phyloP scores from a whole-genome alignment of 1,140 invertebrate species.

The Rhyzopertha dominica region DNA sequence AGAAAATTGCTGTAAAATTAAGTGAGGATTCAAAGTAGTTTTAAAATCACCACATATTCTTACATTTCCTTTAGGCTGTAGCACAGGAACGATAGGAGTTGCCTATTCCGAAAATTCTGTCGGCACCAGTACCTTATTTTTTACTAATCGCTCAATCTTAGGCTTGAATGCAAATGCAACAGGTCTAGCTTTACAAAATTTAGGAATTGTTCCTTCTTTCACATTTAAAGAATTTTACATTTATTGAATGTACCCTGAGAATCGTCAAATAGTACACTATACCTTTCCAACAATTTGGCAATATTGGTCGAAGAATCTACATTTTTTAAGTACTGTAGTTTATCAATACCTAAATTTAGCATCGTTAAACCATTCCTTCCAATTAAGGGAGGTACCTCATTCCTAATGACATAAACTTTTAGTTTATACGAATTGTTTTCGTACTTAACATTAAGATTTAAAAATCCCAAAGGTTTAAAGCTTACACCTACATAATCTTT shows the following conservation, averaged over 20 bases:
- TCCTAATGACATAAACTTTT: slow-evolving; percentile 2
- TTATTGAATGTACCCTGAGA: slow-evolving; percentile 1
- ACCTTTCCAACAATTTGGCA: neutral
- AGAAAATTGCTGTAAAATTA: no score
- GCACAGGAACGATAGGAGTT: no score
- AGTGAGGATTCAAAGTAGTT: no score
- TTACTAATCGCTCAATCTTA: slow-evolving; percentile 6
- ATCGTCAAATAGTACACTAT: neutral
- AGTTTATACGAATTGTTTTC: no score
- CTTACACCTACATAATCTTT: no score
- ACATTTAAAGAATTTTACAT: neutral
- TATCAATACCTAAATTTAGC: slow-evolving; percentile 9
- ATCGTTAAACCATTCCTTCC: slow-evolving; percentile 3
- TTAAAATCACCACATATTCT: no score
- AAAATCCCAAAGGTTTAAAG: no score
- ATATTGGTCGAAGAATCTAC: no score
- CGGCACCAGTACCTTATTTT: slow-evolving; percentile 3
- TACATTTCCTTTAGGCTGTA: no score
- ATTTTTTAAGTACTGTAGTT: slow-evolving; percentile 3
- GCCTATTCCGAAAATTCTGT: slow-evolving; percentile 8
- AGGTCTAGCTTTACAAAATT: slow-evolving; percentile 6
- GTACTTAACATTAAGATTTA: no score
- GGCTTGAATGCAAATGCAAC: slow-evolving; percentile 5
- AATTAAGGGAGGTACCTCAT: slow-evolving; percentile 5
- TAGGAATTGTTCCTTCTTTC: slow-evolving; percentile 4